A percentile compares a stretch with the other conserved stretches of the same genome.
phyloP scores from a whole-genome alignment of 2,888 invertebrate species.

The Camponotus fellah region DNA sequence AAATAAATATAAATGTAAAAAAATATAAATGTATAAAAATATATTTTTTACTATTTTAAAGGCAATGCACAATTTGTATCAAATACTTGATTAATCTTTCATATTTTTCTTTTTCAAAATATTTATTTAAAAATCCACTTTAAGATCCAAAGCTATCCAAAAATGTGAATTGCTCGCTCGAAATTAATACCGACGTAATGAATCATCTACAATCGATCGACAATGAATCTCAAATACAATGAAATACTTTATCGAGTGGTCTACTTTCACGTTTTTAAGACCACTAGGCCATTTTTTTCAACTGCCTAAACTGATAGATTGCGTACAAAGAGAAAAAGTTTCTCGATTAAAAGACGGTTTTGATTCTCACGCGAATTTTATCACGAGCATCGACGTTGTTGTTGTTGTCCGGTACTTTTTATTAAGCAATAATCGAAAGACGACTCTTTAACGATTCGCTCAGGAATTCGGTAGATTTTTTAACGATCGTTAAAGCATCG shows the following conservation, averaged over 20 bases:
- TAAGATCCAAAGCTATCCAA: neutral
- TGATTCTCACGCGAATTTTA: neutral
- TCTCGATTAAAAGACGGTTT: neutral
- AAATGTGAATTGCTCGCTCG: neutral
- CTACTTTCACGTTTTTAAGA: neutral
- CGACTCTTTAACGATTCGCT: constrained; percentile 64
- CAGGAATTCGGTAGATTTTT: neutral
- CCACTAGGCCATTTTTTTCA: neutral
- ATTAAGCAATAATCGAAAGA: constrained; percentile 58
- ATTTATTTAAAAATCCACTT: constrained; percentile 4
- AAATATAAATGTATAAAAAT: neutral
- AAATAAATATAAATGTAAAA: no score
- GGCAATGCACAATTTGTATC: neutral
- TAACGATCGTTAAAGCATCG: constrained; percentile 53
- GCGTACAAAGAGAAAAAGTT: neutral
- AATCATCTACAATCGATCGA: neutral
- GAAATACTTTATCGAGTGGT: neutral
- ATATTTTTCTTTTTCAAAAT: neutral
- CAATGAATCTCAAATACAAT: neutral
- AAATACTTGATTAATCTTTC: neutral
- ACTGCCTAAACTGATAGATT: neutral
- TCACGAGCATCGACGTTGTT: neutral
- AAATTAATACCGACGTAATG: neutral
- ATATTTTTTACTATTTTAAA: neutral
- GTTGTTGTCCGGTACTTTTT: constrained; percentile 58